Evolutionary conservation across 2,797 vertebrate genomes (phyloP), one percentile per base, ranked within the genome.

Genomic region (Falco cherrug): DNA sequence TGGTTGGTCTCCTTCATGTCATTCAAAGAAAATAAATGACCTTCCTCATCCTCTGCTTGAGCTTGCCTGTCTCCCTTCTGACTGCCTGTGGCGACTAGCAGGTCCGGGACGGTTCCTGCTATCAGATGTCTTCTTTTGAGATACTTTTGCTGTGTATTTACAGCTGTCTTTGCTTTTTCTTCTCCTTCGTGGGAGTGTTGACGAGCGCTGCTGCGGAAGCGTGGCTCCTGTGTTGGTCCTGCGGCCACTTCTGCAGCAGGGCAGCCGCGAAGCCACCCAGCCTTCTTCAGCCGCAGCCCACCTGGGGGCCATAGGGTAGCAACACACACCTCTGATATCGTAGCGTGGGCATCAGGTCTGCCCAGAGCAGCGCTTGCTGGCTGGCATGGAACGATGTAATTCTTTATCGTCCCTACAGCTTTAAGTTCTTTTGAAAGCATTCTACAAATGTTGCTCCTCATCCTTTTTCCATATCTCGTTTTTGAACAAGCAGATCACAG

Each of bases 401-500:
- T 86, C 78, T 87, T 87, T 65, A 60, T 92, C 60, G 47, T 78
- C 76, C 3, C 0, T 47, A 45, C 31, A 84, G 73, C 59, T 88
- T 63, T 54, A 75, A 48, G 43, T 88, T 59, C 43, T 73, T 88
- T 84, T 56, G 54, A 26, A 87, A 65, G 20, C 45, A 39, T 61
- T 91, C 25, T 5, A 81, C 45, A 73, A 81, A 87, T 74, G 64
- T 80, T 0, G 0, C 45, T 89, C 67, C 67, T 93, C 51, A 31
- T 84, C 43, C 63, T 89, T 90, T 82, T 82, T 53, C 78, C 13
- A 0, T 57, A 64, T 87, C 78, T 75, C 87, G 31, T 84, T 95
- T 95, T 96, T 88, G 71, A 95, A 33, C 78, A 90, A 73, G 48
- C 77, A 90, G 81, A 95, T 95, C 90, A 94, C 83, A 90, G 80